Conservation (phyloP, 2,797 vertebrate species). For the Rhinophrynus dorsalis region DNA sequence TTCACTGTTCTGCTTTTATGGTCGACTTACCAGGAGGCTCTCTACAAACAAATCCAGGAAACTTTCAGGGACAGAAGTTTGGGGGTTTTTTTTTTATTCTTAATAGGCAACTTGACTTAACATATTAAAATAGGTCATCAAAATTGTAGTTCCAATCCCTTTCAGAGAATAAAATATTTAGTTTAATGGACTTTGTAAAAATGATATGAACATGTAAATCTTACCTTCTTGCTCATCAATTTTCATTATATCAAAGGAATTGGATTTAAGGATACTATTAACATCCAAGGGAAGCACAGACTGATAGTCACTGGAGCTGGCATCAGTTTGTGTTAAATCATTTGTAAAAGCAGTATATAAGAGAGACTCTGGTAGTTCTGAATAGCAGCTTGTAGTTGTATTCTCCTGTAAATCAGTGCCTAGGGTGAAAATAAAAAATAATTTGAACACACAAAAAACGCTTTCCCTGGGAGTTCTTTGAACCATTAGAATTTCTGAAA, state of each 20-base stretch:
- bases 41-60: too few species aligned
- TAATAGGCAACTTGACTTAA: too few species aligned
- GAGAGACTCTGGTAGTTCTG: constrained; percentile 53
- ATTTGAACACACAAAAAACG: background rate
- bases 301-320: constrained; percentile 70
- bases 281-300: constrained; percentile 73
- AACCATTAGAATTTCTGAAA: too few species aligned
- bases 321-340: constrained; percentile 53
- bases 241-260: constrained; percentile 72
- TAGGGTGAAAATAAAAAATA: constrained; percentile 50
- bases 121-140: too few species aligned
- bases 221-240: constrained; percentile 75
- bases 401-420: constrained; percentile 53
- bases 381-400: constrained; percentile 51
- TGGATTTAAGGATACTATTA: constrained; percentile 76
- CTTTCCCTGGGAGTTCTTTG: too few species aligned
- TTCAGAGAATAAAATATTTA: too few species aligned
- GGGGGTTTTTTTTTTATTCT: too few species aligned
- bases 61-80: too few species aligned
- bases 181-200: background rate
- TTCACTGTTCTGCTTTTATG: too few species aligned
- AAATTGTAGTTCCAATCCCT: too few species aligned
- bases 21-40: too few species aligned
- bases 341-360: constrained; percentile 55
- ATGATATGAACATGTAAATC: constrained; percentile 21